phyloP scores from a whole-genome alignment of 1,140 invertebrate genomes.

The Pogonus chalceus region DNA sequence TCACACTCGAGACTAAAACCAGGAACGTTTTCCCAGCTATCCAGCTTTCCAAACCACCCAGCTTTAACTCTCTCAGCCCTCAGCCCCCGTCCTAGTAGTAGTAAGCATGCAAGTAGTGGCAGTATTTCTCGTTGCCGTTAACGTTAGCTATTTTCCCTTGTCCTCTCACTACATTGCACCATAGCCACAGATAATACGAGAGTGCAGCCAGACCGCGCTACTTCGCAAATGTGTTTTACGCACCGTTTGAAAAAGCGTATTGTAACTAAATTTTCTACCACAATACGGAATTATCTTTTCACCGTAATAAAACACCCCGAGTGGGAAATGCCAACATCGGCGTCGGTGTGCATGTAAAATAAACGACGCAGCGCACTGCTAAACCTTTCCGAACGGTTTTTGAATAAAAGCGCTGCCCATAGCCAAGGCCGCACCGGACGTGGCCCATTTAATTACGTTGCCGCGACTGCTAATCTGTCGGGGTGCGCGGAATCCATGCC shows the following conservation, averaged over 20 bases:
- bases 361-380: not conserved
- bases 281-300: slow-evolving; percentile 11
- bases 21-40: not conserved
- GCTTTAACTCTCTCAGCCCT: not conserved
- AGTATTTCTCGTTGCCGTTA: too few species aligned
- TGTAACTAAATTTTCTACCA: slow-evolving; percentile 10
- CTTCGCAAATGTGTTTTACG: slow-evolving; percentile 8
- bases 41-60: slow-evolving; percentile 12
- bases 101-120: too few species aligned
- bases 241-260: slow-evolving; percentile 8
- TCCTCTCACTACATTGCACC: too few species aligned
- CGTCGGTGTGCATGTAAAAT: slow-evolving; percentile 6
- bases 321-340: not conserved
- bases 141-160: too few species aligned
- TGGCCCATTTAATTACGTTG: not conserved
- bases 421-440: too few species aligned
- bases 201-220: too few species aligned
- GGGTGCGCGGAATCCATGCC: not conserved
- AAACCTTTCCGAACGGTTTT: slow-evolving; percentile 8
- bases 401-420: slow-evolving; percentile 10
- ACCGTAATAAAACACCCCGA: slow-evolving; percentile 10
- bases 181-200: too few species aligned
- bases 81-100: too few species aligned
- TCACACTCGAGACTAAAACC: not conserved
- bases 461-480: slow-evolving; percentile 1